phyloP scores from a whole-genome alignment of 2,888 invertebrate genomes.

The Melanostoma mellinum region DNA sequence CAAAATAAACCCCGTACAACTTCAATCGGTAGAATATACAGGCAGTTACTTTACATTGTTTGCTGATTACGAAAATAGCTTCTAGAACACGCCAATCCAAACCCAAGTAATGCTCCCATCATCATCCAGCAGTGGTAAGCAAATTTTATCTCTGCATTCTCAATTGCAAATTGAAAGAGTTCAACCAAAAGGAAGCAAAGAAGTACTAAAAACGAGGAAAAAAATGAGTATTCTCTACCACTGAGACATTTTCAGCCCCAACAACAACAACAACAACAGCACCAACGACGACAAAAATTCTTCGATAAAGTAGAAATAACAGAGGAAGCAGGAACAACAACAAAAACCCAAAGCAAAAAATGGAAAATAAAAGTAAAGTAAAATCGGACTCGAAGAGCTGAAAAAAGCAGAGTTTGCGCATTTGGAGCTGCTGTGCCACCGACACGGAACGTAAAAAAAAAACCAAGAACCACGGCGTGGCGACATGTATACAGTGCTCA shows the following conservation, averaged over 20 bases:
- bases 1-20: too few relatives aligned
- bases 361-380: conserved; percentile 17
- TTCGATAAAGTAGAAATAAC: conserved; percentile 49
- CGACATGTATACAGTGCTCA: conserved; percentile 31
- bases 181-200: conserved; percentile 36
- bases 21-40: neutral
- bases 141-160: conserved; percentile 60
- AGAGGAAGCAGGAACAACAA: conserved; percentile 31
- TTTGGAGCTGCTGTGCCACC: conserved; percentile 48
- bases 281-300: conserved; percentile 20
- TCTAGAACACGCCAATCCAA: conserved; percentile 32
- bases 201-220: neutral
- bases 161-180: conserved; percentile 53
- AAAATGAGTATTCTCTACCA: neutral
- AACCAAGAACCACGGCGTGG: conserved; percentile 26
- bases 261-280: conserved; percentile 1
- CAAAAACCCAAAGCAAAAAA: conserved; percentile 16
- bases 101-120: conserved; percentile 8
- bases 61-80: conserved; percentile 51
- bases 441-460: conserved; percentile 47
- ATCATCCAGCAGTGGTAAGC: conserved; percentile 55
- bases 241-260: neutral
- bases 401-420: conserved; percentile 69
- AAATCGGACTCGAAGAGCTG: conserved; percentile 23
- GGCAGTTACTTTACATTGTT: conserved; percentile 43